Conservation (phyloP, 2,113 vertebrate species). For the Xiphophorus couchianus region DNA sequence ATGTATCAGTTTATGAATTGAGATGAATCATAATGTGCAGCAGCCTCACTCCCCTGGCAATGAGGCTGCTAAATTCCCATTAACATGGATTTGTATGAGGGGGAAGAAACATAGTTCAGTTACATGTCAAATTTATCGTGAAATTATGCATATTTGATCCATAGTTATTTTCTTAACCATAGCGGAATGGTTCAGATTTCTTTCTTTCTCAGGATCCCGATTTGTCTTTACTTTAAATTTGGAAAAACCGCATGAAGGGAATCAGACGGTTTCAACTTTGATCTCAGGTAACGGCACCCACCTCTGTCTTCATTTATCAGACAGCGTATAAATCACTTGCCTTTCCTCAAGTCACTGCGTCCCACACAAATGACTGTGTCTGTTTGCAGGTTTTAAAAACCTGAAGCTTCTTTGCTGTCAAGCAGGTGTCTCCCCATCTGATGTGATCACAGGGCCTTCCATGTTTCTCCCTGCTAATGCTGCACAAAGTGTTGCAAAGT, state of each 20-base stretch:
- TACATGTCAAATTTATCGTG: too few relatives aligned
- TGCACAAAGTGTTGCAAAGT: conserved; percentile 27
- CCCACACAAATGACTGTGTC: conserved; percentile 40
- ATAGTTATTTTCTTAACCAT: too few relatives aligned
- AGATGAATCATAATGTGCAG: too few relatives aligned
- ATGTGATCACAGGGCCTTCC: conserved; percentile 10
- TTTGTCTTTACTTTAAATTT: neutral
- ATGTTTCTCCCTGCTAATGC: conserved; percentile 23
- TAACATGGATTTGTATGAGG: neutral
- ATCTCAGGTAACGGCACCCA: conserved; percentile 54
- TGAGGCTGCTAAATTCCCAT: too few relatives aligned
- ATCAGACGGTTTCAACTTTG: conserved; percentile 51
- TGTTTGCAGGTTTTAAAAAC: conserved; percentile 24
- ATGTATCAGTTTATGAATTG: too few relatives aligned
- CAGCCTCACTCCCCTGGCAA: too few relatives aligned
- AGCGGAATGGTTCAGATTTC: too few relatives aligned
- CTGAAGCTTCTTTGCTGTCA: conserved; percentile 19
- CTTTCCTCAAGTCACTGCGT: conserved; percentile 20
- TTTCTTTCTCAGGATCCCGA: neutral
- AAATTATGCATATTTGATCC: too few relatives aligned
- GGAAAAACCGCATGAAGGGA: conserved; percentile 12
- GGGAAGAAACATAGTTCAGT: neutral
- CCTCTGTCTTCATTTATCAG: conserved; percentile 49
- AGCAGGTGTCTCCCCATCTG: conserved; percentile 23
- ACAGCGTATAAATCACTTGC: conserved; percentile 48